A percentile compares a stretch with the other conserved stretches of the same genome.
Conservation (phyloP, 2,888 invertebrate species). For the Rhogogaster chlorosoma region DNA sequence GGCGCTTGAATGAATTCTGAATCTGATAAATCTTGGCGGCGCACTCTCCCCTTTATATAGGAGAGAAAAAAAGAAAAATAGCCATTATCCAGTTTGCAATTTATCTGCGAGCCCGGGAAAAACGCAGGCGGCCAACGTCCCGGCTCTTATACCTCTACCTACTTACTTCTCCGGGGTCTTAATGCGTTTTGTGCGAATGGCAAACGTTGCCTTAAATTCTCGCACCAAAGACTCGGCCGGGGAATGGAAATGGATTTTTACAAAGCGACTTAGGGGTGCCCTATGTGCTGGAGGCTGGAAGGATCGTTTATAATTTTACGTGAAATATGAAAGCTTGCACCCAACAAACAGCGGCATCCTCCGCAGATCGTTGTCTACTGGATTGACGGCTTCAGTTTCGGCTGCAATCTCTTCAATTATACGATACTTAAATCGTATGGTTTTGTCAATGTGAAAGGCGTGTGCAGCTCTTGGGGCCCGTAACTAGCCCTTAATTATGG, state of each 20-base stretch:
- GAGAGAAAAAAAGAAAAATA: slow-evolving; percentile 54
- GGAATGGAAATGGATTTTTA: slow-evolving; percentile 62
- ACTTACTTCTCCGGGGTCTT: slow-evolving; percentile 22
- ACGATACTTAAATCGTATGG: background rate
- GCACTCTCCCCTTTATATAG: slow-evolving; percentile 39
- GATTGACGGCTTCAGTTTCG: background rate
- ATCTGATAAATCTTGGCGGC: slow-evolving; percentile 55
- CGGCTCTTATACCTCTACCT: slow-evolving; percentile 54
- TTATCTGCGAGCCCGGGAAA: slow-evolving; percentile 61
- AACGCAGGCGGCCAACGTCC: slow-evolving; percentile 51
- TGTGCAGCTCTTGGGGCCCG: slow-evolving; percentile 32
- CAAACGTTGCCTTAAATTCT: slow-evolving; percentile 29
- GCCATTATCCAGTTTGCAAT: slow-evolving; percentile 65
- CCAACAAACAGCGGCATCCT: background rate
- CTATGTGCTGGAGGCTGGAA: slow-evolving; percentile 48
- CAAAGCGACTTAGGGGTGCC: slow-evolving; percentile 56
- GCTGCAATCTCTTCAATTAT: slow-evolving; percentile 4
- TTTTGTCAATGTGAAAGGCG: background rate
- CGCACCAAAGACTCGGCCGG: slow-evolving; percentile 6
- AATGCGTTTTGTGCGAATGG: slow-evolving; percentile 41
- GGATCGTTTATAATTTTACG: slow-evolving; percentile 50
- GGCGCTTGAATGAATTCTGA: slow-evolving; percentile 57
- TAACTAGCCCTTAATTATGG: slow-evolving; percentile 49
- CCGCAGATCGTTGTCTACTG: background rate
- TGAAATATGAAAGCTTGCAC: slow-evolving; percentile 36